Base-by-base conservation (phyloP, 1,140 invertebrate genomes). In the Pseudoatta argentina region DNA sequence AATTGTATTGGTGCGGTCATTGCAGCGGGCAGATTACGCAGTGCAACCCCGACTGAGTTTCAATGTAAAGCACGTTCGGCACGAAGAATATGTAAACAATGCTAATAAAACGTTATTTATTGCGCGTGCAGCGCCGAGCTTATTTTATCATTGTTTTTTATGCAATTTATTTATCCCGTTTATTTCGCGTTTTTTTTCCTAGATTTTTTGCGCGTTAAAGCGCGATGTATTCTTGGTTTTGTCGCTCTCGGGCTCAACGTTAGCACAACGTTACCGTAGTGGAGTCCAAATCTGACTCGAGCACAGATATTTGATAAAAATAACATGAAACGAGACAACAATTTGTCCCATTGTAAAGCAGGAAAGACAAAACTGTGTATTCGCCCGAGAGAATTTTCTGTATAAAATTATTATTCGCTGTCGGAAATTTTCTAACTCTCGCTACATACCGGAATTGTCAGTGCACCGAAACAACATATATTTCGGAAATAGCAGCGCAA, bases 91-190 rank as follows among this genome's bases (percentile, higher is more conserved):
- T 83, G 79, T 83, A 83, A 83, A 83, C 79, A 83, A 83, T 83
- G 79, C 79, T 83, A 83, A 83, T 83, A 83, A 83, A 83, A 83
- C 79, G 79, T 83, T 83, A 83, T 83, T 83, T 83, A 83, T 83
- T 83, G 79, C 69, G 69, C 69, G 79, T 69, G 69, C 55, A 57
- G 79, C 57, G 69, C 44, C 79, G 55, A 61, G 79, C 79, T 83
- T 83, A 83, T 83, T 83, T 83, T 75, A 75, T 75, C 79, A 83
- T 83, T 83, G 79, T 83, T 83, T 83, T 83, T 83, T 83, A 83
- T 48, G 79, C 69, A 83, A 83, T 83, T 83, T 83, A 75, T 83
- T 83, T 75, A 63, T 75, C 69, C 69, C 69, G 69, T 83, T 83
- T 83, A 83, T 83, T 73, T 59, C 79, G 39, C 39, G 12, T 82